Evolutionary conservation across 2,113 vertebrate species (phyloP).

Genomic region (Upupa epops): DNA sequence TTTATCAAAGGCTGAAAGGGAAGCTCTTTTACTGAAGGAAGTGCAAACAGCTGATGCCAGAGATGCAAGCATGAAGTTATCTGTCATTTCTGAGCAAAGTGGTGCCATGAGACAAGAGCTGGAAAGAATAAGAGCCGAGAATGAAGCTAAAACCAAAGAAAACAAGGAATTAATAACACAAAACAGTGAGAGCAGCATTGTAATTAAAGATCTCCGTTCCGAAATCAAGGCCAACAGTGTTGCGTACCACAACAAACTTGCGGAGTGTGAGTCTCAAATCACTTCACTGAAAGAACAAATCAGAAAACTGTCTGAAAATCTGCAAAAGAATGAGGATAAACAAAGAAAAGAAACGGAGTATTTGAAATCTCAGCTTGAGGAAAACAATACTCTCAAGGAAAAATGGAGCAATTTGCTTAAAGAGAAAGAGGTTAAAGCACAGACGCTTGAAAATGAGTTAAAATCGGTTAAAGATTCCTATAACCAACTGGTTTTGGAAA

Average conservation of each 20-base stretch:
- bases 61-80: constrained; percentile 73
- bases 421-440: constrained; percentile 67
- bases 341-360: constrained; percentile 48
- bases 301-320: constrained; percentile 57
- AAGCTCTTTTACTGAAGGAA: constrained; percentile 75
- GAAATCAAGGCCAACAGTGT: constrained; percentile 75
- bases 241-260: constrained; percentile 68
- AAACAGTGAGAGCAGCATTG: constrained; percentile 69
- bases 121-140: constrained; percentile 62
- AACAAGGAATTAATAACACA: constrained; percentile 76
- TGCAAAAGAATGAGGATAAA: constrained; percentile 71
- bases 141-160: constrained; percentile 74
- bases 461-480: constrained; percentile 80
- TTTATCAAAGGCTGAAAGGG: constrained; percentile 77
- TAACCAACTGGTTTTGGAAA: constrained; percentile 77
- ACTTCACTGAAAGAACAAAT: constrained; percentile 80
- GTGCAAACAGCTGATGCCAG: constrained; percentile 80
- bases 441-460: constrained; percentile 77
- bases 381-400: constrained; percentile 60
- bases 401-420: constrained; percentile 66
- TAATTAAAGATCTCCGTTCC: constrained; percentile 75
- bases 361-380: constrained; percentile 72
- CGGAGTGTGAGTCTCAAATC: constrained; percentile 78
- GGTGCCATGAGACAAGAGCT: constrained; percentile 72
- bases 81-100: constrained; percentile 75